A percentile compares a stretch with the other conserved stretches of the same genome.
Conservation (phyloP, 1,140 invertebrate genomes). For the Mylabris phalerata region DNA sequence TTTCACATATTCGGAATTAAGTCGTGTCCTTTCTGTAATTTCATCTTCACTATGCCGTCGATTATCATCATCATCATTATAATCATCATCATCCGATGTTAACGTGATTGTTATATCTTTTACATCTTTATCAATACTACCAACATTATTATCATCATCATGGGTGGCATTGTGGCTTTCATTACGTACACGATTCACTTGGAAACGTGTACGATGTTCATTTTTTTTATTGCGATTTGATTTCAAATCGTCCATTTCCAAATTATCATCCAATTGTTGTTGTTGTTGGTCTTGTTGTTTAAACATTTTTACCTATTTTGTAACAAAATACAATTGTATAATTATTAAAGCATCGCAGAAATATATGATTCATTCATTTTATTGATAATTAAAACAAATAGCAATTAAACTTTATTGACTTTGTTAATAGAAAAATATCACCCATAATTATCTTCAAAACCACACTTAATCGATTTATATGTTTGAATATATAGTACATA, state of each 20-base stretch:
- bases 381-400: too few species aligned
- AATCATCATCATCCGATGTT: slow-evolving; percentile 4
- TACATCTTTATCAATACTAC: slow-evolving; percentile 10
- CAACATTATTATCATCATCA: background rate
- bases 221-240: background rate
- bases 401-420: too few species aligned
- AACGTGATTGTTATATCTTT: slow-evolving; percentile 3
- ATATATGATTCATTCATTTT: too few species aligned
- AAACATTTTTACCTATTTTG: too few species aligned
- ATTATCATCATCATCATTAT: slow-evolving; percentile 23
- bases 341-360: too few species aligned
- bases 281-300: too few species aligned
- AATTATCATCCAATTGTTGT: too few species aligned
- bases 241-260: background rate
- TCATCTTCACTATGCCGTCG: slow-evolving; percentile 30
- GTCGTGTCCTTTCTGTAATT: slow-evolving; percentile 40
- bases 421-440: too few species aligned
- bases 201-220: slow-evolving; percentile 37
- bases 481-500: too few species aligned
- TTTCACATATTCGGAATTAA: slow-evolving; percentile 62
- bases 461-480: too few species aligned
- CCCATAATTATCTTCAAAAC: too few species aligned
- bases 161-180: slow-evolving; percentile 22
- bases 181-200: slow-evolving; percentile 38
- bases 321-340: too few species aligned